Evolutionary conservation across 1,140 invertebrate species (phyloP).

Genomic region (Bilobella aurantiaca): DNA sequence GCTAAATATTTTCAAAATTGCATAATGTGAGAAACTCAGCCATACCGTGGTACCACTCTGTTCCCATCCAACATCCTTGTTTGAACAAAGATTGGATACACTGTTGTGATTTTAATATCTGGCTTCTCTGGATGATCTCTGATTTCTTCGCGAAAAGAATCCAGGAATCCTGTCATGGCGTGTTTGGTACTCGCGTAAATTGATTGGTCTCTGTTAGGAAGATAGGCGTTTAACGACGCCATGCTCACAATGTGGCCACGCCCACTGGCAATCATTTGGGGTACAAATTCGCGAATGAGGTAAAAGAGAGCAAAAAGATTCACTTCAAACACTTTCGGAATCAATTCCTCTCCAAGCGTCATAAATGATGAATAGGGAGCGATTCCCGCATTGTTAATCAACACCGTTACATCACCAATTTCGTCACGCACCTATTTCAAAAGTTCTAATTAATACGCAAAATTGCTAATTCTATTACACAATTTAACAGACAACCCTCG

Average conservation of each 20-base stretch:
- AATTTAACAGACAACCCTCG: too few species aligned
- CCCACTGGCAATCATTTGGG: constrained; percentile 63
- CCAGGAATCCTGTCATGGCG: constrained; percentile 50
- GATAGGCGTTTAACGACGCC: constrained; percentile 66
- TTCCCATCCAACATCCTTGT: constrained; percentile 68
- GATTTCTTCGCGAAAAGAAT: constrained; percentile 59
- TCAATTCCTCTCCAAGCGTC: constrained; percentile 53
- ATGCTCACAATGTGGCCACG: constrained; percentile 72
- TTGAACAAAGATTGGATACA: constrained; percentile 72
- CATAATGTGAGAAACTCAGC: not conserved
- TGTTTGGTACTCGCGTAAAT: constrained; percentile 76
- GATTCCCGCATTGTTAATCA: constrained; percentile 73
- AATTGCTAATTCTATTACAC: too few species aligned
- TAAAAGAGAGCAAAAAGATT: constrained; percentile 72
- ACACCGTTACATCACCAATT: constrained; percentile 53
- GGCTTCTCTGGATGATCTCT: constrained; percentile 44
- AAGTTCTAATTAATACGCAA: not conserved
- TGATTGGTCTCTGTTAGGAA: constrained; percentile 62
- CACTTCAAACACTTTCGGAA: constrained; percentile 59
- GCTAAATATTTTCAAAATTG: constrained; percentile 6
- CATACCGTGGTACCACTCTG: constrained; percentile 13
- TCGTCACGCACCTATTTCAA: constrained; percentile 11
- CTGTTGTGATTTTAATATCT: constrained; percentile 63
- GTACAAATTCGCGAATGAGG: constrained; percentile 67
- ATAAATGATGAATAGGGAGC: constrained; percentile 65